A percentile compares a stretch with the other conserved stretches of the same genome.
These are phyloP conservation scores for Danionella dracula DNA, from an alignment of 2,797 vertebrate species.

Conservation along the genomic window DNA sequence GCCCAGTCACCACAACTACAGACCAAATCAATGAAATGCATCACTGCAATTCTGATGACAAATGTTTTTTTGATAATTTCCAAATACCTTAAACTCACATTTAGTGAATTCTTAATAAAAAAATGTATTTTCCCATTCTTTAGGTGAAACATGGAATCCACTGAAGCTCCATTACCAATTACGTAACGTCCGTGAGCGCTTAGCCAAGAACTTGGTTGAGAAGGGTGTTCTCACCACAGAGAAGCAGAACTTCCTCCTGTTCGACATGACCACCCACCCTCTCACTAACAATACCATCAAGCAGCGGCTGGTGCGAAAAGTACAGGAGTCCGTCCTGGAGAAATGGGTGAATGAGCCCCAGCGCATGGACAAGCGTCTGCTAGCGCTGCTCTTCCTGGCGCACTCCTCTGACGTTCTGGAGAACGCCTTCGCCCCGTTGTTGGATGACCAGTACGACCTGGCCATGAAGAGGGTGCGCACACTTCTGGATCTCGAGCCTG, in stretches of 20 bases:
- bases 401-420: slow-evolving; percentile 95
- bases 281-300: slow-evolving; percentile 92
- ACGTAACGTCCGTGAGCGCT: slow-evolving; percentile 87
- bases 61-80: too few species aligned
- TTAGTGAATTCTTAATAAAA: too few species aligned
- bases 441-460: slow-evolving; percentile 94
- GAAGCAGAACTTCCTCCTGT: slow-evolving; percentile 98
- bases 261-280: slow-evolving; percentile 97
- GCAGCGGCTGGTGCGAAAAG: slow-evolving; percentile 94
- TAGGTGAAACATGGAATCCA: slow-evolving; percentile 97
- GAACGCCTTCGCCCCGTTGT: slow-evolving; percentile 93
- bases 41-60: too few species aligned
- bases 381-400: slow-evolving; percentile 90
- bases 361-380: slow-evolving; percentile 92
- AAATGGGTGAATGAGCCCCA: slow-evolving; percentile 96
- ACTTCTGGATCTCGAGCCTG: slow-evolving; percentile 91
- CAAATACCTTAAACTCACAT: too few species aligned
- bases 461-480: slow-evolving; percentile 91
- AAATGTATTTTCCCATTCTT: background rate
- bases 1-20: too few species aligned
- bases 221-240: slow-evolving; percentile 97
- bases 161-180: slow-evolving; percentile 95
- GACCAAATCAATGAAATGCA: too few species aligned
- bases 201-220: slow-evolving; percentile 96
- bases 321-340: slow-evolving; percentile 91